Conservation (phyloP, 2,888 invertebrate genomes). For the Gari tellinella region DNA sequence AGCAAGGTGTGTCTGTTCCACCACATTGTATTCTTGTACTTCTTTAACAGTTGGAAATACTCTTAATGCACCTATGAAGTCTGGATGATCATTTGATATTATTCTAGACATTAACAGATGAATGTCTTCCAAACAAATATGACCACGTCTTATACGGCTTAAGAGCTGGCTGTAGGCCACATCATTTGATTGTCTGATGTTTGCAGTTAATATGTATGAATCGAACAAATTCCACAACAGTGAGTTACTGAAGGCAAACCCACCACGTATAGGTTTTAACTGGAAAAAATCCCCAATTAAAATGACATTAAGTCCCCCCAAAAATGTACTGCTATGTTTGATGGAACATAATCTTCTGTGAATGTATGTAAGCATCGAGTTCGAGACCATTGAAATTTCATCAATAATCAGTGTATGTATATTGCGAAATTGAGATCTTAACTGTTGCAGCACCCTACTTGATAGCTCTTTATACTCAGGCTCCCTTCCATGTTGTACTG, state of each 20-base stretch:
- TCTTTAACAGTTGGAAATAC: no score
- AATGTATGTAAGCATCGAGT: slow-evolving; percentile 26
- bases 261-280: slow-evolving; percentile 34
- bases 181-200: no score
- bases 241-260: slow-evolving; percentile 35
- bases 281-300: slow-evolving; percentile 49
- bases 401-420: slow-evolving; percentile 53
- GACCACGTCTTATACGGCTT: slow-evolving; percentile 24
- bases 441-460: slow-evolving; percentile 18
- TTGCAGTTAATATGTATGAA: slow-evolving; percentile 25
- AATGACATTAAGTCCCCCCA: no score
- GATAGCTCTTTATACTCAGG: slow-evolving; percentile 34
- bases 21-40: no score
- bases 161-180: slow-evolving; percentile 18
- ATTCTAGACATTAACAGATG: slow-evolving; percentile 6
- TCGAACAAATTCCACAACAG: slow-evolving; percentile 45
- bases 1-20: slow-evolving; percentile 1
- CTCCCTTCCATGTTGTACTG: slow-evolving; percentile 49
- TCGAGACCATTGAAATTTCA: slow-evolving; percentile 52
- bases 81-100: slow-evolving; percentile 11
- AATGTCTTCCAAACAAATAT: slow-evolving; percentile 2
- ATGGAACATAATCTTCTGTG: slow-evolving; percentile 38
- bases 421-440: slow-evolving; percentile 17
- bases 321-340: no score
- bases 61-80: slow-evolving; percentile 15